phyloP scores from a whole-genome alignment of 1,140 invertebrate genomes.

The Protaetia brevitarsis region DNA sequence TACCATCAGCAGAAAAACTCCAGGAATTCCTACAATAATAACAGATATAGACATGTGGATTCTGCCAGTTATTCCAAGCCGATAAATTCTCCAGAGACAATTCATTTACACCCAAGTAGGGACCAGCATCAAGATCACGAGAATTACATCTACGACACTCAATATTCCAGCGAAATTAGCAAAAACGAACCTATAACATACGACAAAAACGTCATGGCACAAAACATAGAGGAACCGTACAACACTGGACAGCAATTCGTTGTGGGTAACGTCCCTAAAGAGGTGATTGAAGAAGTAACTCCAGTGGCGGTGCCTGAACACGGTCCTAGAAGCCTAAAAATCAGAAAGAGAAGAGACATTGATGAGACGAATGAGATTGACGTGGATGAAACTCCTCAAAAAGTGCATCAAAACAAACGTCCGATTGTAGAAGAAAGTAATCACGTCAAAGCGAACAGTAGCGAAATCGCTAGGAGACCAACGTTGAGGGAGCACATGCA shows the following conservation, averaged over 20 bases:
- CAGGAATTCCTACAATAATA: neutral
- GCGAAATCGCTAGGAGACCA: too few species aligned
- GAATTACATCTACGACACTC: conserved; percentile 20
- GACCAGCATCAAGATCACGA: conserved; percentile 1
- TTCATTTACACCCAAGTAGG: conserved; percentile 20
- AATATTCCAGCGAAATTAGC: conserved; percentile 24
- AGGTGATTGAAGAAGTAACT: conserved; percentile 53
- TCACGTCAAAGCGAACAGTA: neutral
- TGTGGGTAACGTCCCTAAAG: conserved; percentile 56
- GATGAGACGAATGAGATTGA: neutral
- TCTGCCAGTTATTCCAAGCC: neutral
- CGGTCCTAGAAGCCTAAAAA: conserved; percentile 54
- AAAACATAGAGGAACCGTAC: conserved; percentile 18
- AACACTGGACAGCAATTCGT: conserved; percentile 50
- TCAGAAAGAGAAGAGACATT: conserved; percentile 37
- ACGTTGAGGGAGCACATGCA: neutral
- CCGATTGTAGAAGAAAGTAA: neutral
- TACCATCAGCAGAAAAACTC: neutral
- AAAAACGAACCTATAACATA: conserved; percentile 7
- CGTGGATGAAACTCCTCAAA: neutral
- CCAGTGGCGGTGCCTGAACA: conserved; percentile 59
- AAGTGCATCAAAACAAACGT: neutral
- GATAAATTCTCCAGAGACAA: conserved; percentile 34
- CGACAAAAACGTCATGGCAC: conserved; percentile 5
- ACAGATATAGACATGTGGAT: conserved; percentile 8